Evolutionary conservation across 2,797 vertebrate species (phyloP), one percentile per base, ranked within the genome.

Genomic region (Smutsia gigantea): DNA sequence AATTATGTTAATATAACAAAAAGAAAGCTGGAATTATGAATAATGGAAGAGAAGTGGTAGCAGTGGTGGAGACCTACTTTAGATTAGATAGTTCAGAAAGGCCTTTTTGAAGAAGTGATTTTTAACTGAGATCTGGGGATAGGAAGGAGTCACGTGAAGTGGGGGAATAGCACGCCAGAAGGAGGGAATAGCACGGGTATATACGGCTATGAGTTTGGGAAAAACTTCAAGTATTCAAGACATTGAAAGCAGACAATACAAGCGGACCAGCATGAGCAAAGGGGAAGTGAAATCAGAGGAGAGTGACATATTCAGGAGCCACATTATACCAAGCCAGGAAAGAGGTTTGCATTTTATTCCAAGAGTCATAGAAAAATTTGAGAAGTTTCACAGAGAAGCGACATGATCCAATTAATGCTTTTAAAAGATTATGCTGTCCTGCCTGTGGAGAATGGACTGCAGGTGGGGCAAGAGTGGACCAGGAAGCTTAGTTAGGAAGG

Each of bases 401-500:
- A 85, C 4, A 63, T 23, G 11, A 86, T 19, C 27, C n/a, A 75
- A 46, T 68, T 72, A 68, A 79, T 55, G 4, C 68, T 49, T 92
- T 53, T 14, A 25, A 57, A 81, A 63, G 12, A 85, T 79, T 49
- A 25, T 27, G 86, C 68, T 71, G 39, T 25, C 39, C 42, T 96
- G 39, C 7, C 42, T 74, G 4, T 77, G 53, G n/a, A 55, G 61
- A 87, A 83, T n/a, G 77, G 37, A 46, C 82, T 75, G 15, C 3
- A 88, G 27, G 7, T 64, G 57, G 66, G 15, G 49, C 7, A 84
- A 82, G 14, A 96, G 14, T 4, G 2, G 39, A 74, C 51, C 17
- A 71, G n/a, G 3, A 21, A 74, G 78, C 59, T 94, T 91, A 57
- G 27, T 92, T 88, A 95, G 83, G 93, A 87, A 97, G 19, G 29